phyloP scores from a whole-genome alignment of 2,888 invertebrate genomes.

The Perithous albicinctus region DNA sequence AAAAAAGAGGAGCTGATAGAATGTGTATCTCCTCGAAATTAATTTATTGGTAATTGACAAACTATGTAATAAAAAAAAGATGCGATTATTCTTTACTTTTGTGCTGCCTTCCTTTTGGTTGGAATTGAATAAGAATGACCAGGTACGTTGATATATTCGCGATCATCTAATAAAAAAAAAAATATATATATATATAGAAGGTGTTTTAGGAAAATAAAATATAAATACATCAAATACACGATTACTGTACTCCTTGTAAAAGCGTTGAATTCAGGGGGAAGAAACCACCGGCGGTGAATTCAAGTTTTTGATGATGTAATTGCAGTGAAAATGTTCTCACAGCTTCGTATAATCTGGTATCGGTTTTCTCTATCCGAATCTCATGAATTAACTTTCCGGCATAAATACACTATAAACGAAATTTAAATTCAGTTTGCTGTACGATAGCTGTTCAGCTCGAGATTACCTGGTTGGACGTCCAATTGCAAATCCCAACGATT shows the following conservation, averaged over 20 bases:
- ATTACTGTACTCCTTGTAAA: slow-evolving; percentile 74
- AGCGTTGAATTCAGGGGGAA: slow-evolving; percentile 77
- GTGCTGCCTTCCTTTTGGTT: no score
- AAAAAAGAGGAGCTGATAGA: no score
- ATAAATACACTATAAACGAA: slow-evolving; percentile 29
- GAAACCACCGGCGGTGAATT: slow-evolving; percentile 78
- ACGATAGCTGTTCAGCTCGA: no score
- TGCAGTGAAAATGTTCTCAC: slow-evolving; percentile 76
- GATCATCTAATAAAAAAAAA: slow-evolving; percentile 69
- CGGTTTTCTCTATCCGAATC: slow-evolving; percentile 55
- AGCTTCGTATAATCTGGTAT: slow-evolving; percentile 57
- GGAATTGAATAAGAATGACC: slow-evolving; percentile 74
- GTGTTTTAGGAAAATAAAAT: no score
- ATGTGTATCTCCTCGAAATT: no score
- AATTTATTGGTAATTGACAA: no score
- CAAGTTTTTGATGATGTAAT: slow-evolving; percentile 74
- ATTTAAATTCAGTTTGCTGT: no score
- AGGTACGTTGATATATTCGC: slow-evolving; percentile 71
- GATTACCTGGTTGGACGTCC: slow-evolving; percentile 57
- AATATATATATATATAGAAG: no score
- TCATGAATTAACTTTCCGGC: slow-evolving; percentile 64
- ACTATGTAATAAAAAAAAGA: no score
- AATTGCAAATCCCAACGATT: slow-evolving; percentile 61
- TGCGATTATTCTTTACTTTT: no score
- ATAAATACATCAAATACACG: no score